phyloP scores from a whole-genome alignment of 1,140 invertebrate genomes.

The Vanessa tameamea region DNA sequence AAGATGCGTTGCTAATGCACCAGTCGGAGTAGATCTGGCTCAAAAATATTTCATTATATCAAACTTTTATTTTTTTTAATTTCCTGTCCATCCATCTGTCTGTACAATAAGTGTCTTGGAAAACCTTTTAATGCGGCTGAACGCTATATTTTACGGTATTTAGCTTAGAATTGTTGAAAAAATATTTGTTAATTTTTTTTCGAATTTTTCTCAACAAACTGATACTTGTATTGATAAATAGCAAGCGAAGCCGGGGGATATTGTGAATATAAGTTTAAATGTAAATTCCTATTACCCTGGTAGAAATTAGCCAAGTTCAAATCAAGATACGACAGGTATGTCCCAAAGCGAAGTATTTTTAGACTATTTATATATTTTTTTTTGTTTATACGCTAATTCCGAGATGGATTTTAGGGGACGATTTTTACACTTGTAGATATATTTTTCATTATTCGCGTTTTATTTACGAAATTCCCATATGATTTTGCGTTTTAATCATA shows the following conservation, averaged over 20 bases:
- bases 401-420: constrained; percentile 37
- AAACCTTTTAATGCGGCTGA: too few species aligned
- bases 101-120: not conserved
- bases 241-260: not conserved
- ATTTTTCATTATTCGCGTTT: constrained; percentile 40
- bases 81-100: not conserved
- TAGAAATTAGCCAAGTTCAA: constrained; percentile 55
- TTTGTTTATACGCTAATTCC: constrained; percentile 35
- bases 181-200: not conserved
- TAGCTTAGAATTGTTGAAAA: not conserved
- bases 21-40: constrained; percentile 16
- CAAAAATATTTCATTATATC: not conserved
- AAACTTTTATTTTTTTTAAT: not conserved
- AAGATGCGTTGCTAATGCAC: constrained; percentile 46
- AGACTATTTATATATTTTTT: constrained; percentile 33
- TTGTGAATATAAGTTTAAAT: not conserved
- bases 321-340: constrained; percentile 38
- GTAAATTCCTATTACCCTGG: constrained; percentile 30
- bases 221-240: not conserved
- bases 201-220: not conserved
- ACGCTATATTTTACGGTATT: not conserved
- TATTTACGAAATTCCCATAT: constrained; percentile 30
- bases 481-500: constrained; percentile 20
- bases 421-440: constrained; percentile 30
- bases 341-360: constrained; percentile 32